Base-by-base conservation (phyloP, 2,797 vertebrate genomes). In the Dermochelys coriacea region DNA sequence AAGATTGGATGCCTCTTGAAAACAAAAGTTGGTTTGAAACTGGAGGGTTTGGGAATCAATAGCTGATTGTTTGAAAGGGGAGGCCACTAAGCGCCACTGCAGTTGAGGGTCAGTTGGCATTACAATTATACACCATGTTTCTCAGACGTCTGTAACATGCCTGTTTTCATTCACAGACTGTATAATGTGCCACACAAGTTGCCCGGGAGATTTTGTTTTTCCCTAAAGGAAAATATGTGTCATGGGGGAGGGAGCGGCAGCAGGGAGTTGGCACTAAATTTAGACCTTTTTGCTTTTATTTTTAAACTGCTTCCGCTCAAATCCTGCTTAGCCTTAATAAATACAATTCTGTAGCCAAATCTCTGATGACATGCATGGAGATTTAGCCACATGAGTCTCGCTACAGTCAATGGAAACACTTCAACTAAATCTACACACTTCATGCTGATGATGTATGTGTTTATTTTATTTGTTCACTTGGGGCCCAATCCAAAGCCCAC, bases 21-120 rank as follows among this genome's bases (percentile, higher is more conserved):
- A 97, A 94, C 90, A 92, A 93, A 77, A 91, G 80, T 21, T 47
- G 16, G 51, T 94, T 96, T 92, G 84, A 97, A 59, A 86, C 90
- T 49, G 71, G 78, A 93, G 82, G 87, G 80, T 83, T 91, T 80
- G 51, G 68, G 84, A 97, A 95, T 89, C 97, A 93, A 91, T 92
- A 59, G 89, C 50, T 89, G 91, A 95, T 97, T 97, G 93, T 97
- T 96, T 96, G 87, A 85, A 82, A 93, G 96, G 89, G 92, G 85
- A 71, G 86, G 71, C 91, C 79, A 50, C 51, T 86, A 61, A 90
- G 84, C 86, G 77, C n/a, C 80, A 74, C 80, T 1, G 2, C 82
- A 91, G 85, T 80, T 27, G 77, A 97, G 91, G 91, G 59, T 95
- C 93, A 86, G 77, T 94, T 92, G 84, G 84, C 51, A 68, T 92